Evolutionary conservation across 2,797 vertebrate species (phyloP).

Genomic region (Pagetopsis macropterus): DNA sequence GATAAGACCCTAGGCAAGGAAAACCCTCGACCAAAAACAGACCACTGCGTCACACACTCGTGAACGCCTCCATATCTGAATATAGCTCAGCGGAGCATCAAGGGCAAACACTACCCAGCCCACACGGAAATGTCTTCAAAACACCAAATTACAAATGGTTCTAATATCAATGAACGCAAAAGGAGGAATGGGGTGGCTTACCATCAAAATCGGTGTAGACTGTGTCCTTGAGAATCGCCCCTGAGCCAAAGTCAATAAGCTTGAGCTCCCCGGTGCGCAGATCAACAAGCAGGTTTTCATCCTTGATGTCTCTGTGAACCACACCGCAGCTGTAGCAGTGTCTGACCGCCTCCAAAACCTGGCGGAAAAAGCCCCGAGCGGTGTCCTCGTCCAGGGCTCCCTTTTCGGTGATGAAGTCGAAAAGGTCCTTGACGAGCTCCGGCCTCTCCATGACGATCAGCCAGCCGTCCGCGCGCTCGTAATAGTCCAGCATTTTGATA

Average conservation of each 20-base stretch:
- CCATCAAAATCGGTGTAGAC: constrained; percentile 99
- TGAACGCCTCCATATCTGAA: constrained; percentile 78
- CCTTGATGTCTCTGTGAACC: constrained; percentile 97
- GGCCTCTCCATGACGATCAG: constrained; percentile 95
- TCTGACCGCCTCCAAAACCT: constrained; percentile 94
- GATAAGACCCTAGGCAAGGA: constrained; percentile 59
- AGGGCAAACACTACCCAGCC: constrained; percentile 64
- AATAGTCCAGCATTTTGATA: constrained; percentile 96
- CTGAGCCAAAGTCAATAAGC: constrained; percentile 98
- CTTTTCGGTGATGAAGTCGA: constrained; percentile 98
- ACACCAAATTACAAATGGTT: neutral
- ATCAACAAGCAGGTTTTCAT: constrained; percentile 97
- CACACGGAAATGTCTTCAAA: constrained; percentile 35
- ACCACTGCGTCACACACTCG: constrained; percentile 85
- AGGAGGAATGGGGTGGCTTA: constrained; percentile 59
- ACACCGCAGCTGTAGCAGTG: constrained; percentile 96
- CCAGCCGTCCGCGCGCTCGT: constrained; percentile 94
- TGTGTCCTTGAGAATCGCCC: constrained; percentile 96
- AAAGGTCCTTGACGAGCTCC: constrained; percentile 95
- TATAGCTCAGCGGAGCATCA: constrained; percentile 67
- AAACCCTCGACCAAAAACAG: constrained; percentile 85
- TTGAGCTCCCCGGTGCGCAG: constrained; percentile 93
- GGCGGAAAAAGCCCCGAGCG: constrained; percentile 92
- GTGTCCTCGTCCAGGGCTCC: constrained; percentile 94
- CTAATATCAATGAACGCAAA: neutral